Evolutionary conservation across 37 sponge, comb jelly and placozoan species (phyloP).

Genomic region (Petrosia ficiformis): DNA sequence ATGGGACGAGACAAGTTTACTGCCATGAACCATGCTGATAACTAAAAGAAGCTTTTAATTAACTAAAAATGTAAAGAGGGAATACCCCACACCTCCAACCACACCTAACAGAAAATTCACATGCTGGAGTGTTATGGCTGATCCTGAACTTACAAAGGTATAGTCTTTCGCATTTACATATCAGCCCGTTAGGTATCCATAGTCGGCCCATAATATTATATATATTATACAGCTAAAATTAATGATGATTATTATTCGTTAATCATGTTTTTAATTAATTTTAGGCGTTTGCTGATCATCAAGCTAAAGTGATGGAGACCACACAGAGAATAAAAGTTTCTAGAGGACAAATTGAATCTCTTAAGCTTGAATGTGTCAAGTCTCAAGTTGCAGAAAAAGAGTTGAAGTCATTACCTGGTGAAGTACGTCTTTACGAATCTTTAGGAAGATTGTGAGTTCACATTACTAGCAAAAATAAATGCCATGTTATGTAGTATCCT

Average conservation of each 20-base stretch:
- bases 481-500: background rate
- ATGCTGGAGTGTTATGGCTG: background rate
- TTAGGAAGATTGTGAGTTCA: background rate
- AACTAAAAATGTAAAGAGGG: background rate
- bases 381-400: background rate
- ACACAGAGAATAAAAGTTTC: background rate
- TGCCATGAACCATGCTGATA: too few relatives aligned
- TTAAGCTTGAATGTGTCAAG: background rate
- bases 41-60: too few relatives aligned
- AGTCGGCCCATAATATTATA: too few relatives aligned
- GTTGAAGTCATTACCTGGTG: background rate
- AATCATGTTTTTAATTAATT: background rate
- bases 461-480: background rate
- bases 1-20: too few relatives aligned
- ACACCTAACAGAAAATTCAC: background rate
- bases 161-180: background rate
- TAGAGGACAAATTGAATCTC: background rate
- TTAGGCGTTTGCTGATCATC: constrained; percentile 1
- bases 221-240: too few relatives aligned
- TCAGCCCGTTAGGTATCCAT: too few relatives aligned
- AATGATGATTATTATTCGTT: too few relatives aligned
- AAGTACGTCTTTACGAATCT: background rate
- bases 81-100: background rate
- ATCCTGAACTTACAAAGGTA: constrained; percentile 9
- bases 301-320: constrained; percentile 3